Conservation (phyloP, 1,140 invertebrate species). For the Pantala flavescens region DNA sequence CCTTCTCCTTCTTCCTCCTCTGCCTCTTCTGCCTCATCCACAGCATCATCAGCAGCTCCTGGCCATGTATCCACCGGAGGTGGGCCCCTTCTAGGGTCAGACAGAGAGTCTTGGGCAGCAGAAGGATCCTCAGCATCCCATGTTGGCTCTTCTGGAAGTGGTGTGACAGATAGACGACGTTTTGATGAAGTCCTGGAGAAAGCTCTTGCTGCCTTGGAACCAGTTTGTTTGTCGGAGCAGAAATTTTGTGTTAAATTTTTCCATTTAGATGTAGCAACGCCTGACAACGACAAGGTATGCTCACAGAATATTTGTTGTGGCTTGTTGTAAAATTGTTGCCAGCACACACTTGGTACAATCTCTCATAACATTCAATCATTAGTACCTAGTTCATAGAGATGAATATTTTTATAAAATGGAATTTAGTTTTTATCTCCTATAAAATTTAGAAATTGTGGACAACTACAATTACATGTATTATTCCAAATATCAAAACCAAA, state of each 20-base stretch:
- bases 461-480: too few species aligned
- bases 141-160: conserved; percentile 32
- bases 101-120: conserved; percentile 13
- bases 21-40: conserved; percentile 3
- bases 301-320: too few species aligned
- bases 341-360: too few species aligned
- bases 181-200: conserved; percentile 67
- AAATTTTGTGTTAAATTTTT: conserved; percentile 93
- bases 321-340: too few species aligned
- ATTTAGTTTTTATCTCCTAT: too few species aligned
- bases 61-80: background rate
- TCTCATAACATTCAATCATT: too few species aligned
- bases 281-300: conserved; percentile 30
- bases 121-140: conserved; percentile 17
- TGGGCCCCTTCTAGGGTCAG: background rate
- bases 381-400: too few species aligned
- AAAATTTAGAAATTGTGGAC: too few species aligned
- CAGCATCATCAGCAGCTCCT: background rate
- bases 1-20: background rate
- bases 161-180: conserved; percentile 42
- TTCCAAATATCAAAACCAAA: too few species aligned
- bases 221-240: conserved; percentile 87
- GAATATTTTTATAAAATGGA: too few species aligned
- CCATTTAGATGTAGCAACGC: conserved; percentile 55
- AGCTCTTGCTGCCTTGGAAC: conserved; percentile 79